A percentile compares a stretch with the other conserved stretches of the same genome.
Conservation (phyloP, 2,797 vertebrate species). For the Acipenser transmontanus region DNA sequence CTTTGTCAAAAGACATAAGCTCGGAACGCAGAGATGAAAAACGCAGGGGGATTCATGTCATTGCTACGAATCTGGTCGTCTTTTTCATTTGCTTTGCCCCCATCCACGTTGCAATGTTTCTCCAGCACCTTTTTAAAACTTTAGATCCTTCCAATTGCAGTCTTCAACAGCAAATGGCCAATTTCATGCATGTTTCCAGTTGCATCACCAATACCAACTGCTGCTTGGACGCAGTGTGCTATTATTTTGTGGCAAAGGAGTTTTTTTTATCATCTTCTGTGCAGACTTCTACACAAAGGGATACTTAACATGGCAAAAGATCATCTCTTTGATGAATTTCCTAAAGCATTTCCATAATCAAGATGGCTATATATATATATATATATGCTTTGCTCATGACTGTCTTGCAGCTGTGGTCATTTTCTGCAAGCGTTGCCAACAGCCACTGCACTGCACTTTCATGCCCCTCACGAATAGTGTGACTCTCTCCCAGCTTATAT, state of each 20-base stretch:
- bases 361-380: too few species aligned
- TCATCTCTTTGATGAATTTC: too few species aligned
- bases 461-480: too few species aligned
- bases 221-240: slow-evolving; percentile 68
- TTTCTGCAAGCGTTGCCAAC: too few species aligned
- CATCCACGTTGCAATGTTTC: slow-evolving; percentile 43
- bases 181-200: slow-evolving; percentile 3
- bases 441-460: too few species aligned
- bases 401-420: too few species aligned
- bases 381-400: too few species aligned
- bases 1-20: slow-evolving; percentile 28
- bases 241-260: slow-evolving; percentile 64
- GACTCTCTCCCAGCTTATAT: too few species aligned
- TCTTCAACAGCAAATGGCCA: background rate
- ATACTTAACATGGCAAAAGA: too few species aligned
- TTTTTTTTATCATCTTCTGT: too few species aligned
- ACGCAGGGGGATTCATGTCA: slow-evolving; percentile 39
- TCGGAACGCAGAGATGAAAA: slow-evolving; percentile 23
- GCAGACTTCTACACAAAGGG: too few species aligned
- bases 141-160: rapidly evolving
- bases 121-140: background rate
- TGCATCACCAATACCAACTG: slow-evolving; percentile 69
- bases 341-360: too few species aligned
- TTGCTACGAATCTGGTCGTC: slow-evolving; percentile 59
- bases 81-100: slow-evolving; percentile 73